These are phyloP conservation scores for Orthosia cruda DNA, from an alignment of 2,888 invertebrate genomes.

Conservation along the genomic window DNA sequence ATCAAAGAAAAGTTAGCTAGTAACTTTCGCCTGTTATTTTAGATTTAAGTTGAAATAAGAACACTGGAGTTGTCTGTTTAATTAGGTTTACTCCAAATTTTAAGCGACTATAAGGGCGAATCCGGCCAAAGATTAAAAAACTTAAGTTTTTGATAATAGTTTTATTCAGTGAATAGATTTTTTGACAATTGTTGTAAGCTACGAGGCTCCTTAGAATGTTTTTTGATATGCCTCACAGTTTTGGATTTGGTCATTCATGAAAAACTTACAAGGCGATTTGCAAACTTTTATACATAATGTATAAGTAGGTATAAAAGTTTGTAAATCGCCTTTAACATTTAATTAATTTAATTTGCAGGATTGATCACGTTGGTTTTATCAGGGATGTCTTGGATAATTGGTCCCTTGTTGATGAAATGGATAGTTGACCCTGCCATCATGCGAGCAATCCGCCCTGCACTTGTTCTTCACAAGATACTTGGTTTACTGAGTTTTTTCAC, in stretches of 20 bases:
- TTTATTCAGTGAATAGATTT: too few relatives aligned
- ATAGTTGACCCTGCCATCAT: slow-evolving; percentile 66
- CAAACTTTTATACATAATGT: too few relatives aligned
- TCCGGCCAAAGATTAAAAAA: neutral
- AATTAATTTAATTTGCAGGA: slow-evolving; percentile 67
- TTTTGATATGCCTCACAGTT: too few relatives aligned
- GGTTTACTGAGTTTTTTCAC: slow-evolving; percentile 76
- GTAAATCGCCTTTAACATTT: neutral
- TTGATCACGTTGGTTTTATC: slow-evolving; percentile 67
- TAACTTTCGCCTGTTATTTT: neutral
- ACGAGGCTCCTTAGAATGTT: too few relatives aligned
- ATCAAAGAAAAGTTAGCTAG: neutral
- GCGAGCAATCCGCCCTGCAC: neutral
- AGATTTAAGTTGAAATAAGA: neutral
- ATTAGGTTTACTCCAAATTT: neutral
- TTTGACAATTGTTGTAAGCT: too few relatives aligned
- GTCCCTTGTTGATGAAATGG: slow-evolving; percentile 59
- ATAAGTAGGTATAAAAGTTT: too few relatives aligned
- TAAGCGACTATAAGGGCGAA: neutral
- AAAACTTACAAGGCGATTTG: too few relatives aligned
- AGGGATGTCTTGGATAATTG: slow-evolving; percentile 62
- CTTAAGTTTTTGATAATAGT: too few relatives aligned
- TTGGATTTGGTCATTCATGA: too few relatives aligned
- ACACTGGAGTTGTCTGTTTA: neutral
- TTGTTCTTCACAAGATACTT: slow-evolving; percentile 67